A percentile compares a stretch with the other conserved stretches of the same genome.
phyloP scores from a whole-genome alignment of 2,113 vertebrate genomes.

The Prionailurus bengalensis region DNA sequence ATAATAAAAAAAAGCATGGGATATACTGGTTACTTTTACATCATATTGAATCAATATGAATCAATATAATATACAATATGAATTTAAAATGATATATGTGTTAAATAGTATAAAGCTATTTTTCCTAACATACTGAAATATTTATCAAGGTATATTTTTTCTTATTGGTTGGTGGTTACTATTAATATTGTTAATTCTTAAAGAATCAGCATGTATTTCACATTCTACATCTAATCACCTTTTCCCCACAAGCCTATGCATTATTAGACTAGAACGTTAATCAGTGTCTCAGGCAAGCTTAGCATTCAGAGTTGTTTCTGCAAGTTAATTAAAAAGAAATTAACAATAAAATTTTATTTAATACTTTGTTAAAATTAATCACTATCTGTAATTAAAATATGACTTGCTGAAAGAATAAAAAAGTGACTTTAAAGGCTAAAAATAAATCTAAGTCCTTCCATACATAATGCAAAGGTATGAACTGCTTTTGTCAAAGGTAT shows the following conservation, averaged over 20 bases:
- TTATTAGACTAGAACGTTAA: constrained; percentile 54
- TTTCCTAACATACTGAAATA: not conserved
- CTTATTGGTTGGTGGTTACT: not conserved
- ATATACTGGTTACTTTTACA: not conserved
- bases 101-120: not conserved
- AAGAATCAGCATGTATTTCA: not conserved
- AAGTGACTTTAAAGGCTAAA: constrained; percentile 14
- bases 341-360: constrained; percentile 63
- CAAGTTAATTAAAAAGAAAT: constrained; percentile 71
- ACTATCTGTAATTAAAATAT: constrained; percentile 50
- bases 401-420: constrained; percentile 57
- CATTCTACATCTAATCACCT: not conserved
- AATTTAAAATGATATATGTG: not conserved
- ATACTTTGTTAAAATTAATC: constrained; percentile 61
- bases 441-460: not conserved
- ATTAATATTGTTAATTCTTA: not conserved
- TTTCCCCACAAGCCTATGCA: not conserved
- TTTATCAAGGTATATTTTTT: not conserved
- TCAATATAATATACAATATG: not conserved
- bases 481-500: not conserved
- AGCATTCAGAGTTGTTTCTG: constrained; percentile 34
- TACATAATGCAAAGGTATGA: not conserved
- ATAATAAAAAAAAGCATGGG: not conserved
- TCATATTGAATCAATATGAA: not conserved
- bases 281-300: constrained; percentile 56